phyloP scores from a whole-genome alignment of 2,888 invertebrate species.

The Heteromyza rotundicornis region DNA sequence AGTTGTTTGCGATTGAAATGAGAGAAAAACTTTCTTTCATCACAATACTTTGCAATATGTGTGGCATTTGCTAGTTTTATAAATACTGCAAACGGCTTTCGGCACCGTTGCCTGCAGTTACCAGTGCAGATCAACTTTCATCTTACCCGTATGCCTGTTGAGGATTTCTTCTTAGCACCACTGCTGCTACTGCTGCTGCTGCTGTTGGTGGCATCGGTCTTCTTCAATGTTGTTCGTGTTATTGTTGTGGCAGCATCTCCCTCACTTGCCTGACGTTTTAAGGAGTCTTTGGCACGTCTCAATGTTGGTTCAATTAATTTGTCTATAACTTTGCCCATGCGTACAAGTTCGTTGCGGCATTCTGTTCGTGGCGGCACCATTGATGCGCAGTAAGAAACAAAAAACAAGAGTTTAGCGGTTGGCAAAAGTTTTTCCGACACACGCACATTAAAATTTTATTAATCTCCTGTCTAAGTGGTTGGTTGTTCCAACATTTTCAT shows the following conservation, averaged over 20 bases:
- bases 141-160: neutral
- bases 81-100: too few relatives aligned
- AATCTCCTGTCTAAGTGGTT: too few relatives aligned
- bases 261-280: neutral
- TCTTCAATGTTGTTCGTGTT: neutral
- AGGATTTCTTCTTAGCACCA: neutral
- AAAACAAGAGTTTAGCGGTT: neutral
- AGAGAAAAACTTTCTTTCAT: too few relatives aligned
- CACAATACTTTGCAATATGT: too few relatives aligned
- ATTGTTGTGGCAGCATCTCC: neutral
- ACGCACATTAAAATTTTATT: neutral
- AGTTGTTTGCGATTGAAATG: constrained; percentile 5
- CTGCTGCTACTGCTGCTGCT: neutral
- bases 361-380: too few relatives aligned
- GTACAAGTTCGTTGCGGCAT: constrained; percentile 55
- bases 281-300: constrained; percentile 28
- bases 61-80: too few relatives aligned
- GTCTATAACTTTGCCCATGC: constrained; percentile 58
- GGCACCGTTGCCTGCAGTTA: too few relatives aligned
- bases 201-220: neutral
- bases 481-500: too few relatives aligned
- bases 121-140: constrained; percentile 8
- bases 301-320: constrained; percentile 52
- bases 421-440: neutral
- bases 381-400: too few relatives aligned